These are phyloP conservation scores for Mirounga angustirostris DNA, from an alignment of 2,113 vertebrate species.

Conservation along the genomic window DNA sequence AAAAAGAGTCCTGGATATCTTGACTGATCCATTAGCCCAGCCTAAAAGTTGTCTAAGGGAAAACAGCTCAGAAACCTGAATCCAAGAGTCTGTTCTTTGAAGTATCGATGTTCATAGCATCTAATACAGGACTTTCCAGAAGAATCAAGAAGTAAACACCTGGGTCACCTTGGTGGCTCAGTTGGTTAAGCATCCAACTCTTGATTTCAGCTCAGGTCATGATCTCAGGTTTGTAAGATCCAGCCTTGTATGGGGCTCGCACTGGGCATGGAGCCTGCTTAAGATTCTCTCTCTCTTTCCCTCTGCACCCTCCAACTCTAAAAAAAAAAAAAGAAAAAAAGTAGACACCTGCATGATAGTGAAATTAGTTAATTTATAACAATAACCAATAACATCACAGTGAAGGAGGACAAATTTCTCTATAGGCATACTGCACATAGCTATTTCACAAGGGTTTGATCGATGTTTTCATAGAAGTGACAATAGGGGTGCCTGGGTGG, in stretches of 20 bases:
- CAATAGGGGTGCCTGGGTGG: neutral
- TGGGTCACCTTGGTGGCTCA: neutral
- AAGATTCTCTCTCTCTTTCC: neutral
- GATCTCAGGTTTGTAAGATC: too few species aligned
- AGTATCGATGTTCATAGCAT: neutral
- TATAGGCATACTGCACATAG: neutral
- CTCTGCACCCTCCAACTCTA: neutral
- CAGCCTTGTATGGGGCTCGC: neutral
- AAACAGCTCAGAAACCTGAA: neutral
- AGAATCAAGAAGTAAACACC: neutral
- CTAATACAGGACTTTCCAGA: neutral
- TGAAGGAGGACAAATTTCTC: neutral
- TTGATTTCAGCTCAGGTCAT: too few species aligned
- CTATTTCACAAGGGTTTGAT: neutral
- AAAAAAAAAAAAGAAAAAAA: neutral
- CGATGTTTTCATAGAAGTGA: neutral
- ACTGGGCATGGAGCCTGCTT: accelerated
- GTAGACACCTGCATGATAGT: neutral
- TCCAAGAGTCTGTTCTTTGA: neutral
- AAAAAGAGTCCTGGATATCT: neutral
- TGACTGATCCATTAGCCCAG: neutral
- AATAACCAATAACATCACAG: neutral
- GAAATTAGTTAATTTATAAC: neutral
- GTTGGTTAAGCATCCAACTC: neutral
- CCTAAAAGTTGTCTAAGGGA: neutral